Evolutionary conservation across 2,888 invertebrate species (phyloP), one percentile per base, ranked within the genome.

Genomic region (Torymus aiolomorphi): DNA sequence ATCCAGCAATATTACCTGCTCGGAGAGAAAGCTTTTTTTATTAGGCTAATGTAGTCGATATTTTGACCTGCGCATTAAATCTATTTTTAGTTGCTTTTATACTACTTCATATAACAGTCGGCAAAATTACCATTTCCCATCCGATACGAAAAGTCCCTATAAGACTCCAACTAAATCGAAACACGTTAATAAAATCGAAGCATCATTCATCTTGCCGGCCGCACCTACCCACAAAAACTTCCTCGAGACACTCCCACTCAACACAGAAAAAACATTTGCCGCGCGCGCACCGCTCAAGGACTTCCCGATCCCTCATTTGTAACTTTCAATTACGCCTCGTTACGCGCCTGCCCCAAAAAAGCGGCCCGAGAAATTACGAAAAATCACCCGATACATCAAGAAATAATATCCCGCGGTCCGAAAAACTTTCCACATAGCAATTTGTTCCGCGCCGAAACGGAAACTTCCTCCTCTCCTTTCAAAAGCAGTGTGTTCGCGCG

Each of bases 251-350:
- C 42, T 42, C 42, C 42, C 42, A 42, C 20, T 61, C 16, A 61
- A 20, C 20, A n/a, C 62, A 14, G 54, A 13, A 66, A 66, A 66
- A 66, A 52, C n/a, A 57, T 20, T 57, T 20, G 12, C 56, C 11
- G 63, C 18, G 13, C 57, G n/a, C 51, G 13, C 24, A 1, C 49
- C 18, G n/a, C n/a, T 13, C 24, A 49, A 42, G 20, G 14, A 8
- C 52, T 69, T 54, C n/a, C 67, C 42, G 42, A 42, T 62, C 52
- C 18, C 52, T 76, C 69, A 76, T 76, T 69, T 76, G 54, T 69
- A 76, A 69, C 69, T 76, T 76, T 62, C 76, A 69, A 76, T 76
- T 69, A 69, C 76, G 18, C 42, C 61, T 69, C 69, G 42, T 67
- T 76, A 76, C 52, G n/a, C 18, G 31, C 16, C 61, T 8, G 14